phyloP scores from a whole-genome alignment of 2,888 invertebrate genomes.

The Ectemnius cavifrons region DNA sequence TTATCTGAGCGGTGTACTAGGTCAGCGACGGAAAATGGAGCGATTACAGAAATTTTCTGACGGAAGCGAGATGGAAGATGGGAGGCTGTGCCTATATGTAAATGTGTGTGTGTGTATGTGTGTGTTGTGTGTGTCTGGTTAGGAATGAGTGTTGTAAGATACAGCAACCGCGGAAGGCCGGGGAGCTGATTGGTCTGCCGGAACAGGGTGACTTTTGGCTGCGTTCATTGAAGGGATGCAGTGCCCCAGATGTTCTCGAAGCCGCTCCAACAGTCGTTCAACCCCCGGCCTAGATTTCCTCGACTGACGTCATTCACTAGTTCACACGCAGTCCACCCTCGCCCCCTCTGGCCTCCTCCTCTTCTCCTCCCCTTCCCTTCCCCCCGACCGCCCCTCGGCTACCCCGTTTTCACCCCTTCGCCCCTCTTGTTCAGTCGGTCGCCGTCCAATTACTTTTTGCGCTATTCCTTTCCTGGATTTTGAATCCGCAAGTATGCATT shows the following conservation, averaged over 20 bases:
- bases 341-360: slow-evolving; percentile 3
- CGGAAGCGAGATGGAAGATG: neutral
- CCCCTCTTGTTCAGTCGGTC: neutral
- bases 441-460: slow-evolving; percentile 4
- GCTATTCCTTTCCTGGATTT: neutral
- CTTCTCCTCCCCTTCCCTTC: too few species aligned
- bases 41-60: slow-evolving; percentile 7
- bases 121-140: neutral
- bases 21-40: slow-evolving; percentile 7
- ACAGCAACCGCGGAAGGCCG: neutral
- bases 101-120: neutral
- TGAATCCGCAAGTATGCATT: too few species aligned
- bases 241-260: slow-evolving; percentile 70
- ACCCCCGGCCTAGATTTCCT: slow-evolving; percentile 75
- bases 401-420: neutral
- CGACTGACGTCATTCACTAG: slow-evolving; percentile 71
- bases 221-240: slow-evolving; percentile 65
- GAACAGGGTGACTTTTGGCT: slow-evolving; percentile 51
- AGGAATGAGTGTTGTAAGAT: neutral
- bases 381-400: neutral
- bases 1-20: slow-evolving; percentile 1
- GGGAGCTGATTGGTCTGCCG: slow-evolving; percentile 27
- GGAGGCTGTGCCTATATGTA: too few species aligned
- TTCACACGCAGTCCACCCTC: slow-evolving; percentile 37
- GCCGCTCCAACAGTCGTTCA: slow-evolving; percentile 75